Evolutionary conservation across 1,140 invertebrate species (phyloP).

Genomic region (Rhynchophorus ferrugineus): DNA sequence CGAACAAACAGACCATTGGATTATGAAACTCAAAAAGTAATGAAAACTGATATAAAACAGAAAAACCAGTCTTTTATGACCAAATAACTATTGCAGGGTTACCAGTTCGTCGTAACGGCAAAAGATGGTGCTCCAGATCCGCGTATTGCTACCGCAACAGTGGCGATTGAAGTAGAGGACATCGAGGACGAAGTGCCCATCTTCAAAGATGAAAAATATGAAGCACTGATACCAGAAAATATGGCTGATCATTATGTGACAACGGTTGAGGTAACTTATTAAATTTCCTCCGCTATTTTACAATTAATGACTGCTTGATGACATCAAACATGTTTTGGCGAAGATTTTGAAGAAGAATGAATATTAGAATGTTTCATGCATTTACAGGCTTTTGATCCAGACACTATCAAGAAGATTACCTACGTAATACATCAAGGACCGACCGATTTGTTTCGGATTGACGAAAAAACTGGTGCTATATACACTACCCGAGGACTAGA

Average conservation of each 20-base stretch:
- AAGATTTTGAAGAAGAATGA: too few species aligned
- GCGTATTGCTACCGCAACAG: slow-evolving; percentile 77
- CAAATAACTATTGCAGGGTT: slow-evolving; percentile 43
- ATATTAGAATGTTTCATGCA: too few species aligned
- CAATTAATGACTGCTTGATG: too few species aligned
- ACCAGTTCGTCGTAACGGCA: slow-evolving; percentile 79
- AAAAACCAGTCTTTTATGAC: too few species aligned
- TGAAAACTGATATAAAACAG: not conserved
- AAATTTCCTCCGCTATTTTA: too few species aligned
- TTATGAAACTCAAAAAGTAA: slow-evolving; percentile 73
- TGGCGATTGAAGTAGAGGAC: slow-evolving; percentile 72
- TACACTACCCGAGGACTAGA: slow-evolving; percentile 68
- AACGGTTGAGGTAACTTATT: slow-evolving; percentile 8
- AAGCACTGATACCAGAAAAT: slow-evolving; percentile 77
- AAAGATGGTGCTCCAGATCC: slow-evolving; percentile 79
- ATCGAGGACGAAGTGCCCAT: slow-evolving; percentile 76
- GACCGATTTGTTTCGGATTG: slow-evolving; percentile 73
- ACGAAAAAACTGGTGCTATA: slow-evolving; percentile 68
- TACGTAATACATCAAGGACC: slow-evolving; percentile 77
- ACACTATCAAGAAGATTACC: slow-evolving; percentile 71
- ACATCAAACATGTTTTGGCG: too few species aligned
- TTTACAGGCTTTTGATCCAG: slow-evolving; percentile 59
- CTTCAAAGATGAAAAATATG: slow-evolving; percentile 66
- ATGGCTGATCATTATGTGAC: slow-evolving; percentile 65
- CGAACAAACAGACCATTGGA: slow-evolving; percentile 68